Evolutionary conservation across 2,888 invertebrate genomes (phyloP).

Genomic region (Gymnocheta viridis): DNA sequence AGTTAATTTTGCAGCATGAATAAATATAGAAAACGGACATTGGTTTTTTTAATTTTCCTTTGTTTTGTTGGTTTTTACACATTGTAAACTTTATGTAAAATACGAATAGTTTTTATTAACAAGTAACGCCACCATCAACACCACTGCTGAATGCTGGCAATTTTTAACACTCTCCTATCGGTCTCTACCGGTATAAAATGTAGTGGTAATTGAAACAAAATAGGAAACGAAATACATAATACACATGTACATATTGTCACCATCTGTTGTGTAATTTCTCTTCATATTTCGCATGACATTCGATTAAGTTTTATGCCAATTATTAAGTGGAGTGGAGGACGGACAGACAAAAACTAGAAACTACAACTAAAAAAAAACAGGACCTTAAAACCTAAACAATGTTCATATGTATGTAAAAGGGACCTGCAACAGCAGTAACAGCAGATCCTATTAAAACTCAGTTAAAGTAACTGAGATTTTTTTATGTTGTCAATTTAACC

Average conservation of each 20-base stretch:
- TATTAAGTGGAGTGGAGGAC: conserved; percentile 59
- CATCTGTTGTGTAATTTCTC: conserved; percentile 61
- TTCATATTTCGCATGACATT: conserved; percentile 57
- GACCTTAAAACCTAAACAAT: conserved; percentile 19
- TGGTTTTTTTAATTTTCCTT: conserved; percentile 19
- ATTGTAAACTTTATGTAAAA: conserved; percentile 58
- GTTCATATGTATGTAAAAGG: not conserved
- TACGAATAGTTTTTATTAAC: conserved; percentile 51
- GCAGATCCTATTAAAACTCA: conserved; percentile 20
- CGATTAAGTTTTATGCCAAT: conserved; percentile 68
- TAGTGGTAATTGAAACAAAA: conserved; percentile 51
- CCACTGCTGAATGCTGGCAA: not conserved
- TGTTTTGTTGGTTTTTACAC: conserved; percentile 52
- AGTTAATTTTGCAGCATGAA: conserved; percentile 57
- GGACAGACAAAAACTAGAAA: not conserved
- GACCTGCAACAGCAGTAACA: not conserved
- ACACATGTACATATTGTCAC: too few relatives aligned
- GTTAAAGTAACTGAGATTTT: conserved; percentile 41
- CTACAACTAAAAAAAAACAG: not conserved
- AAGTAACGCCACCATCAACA: not conserved
- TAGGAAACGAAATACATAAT: conserved; percentile 47
- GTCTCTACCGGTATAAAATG: conserved; percentile 5
- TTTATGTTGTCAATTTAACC: conserved; percentile 36
- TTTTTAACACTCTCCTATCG: not conserved
- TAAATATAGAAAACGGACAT: conserved; percentile 35